Percentiles rank a stretch among this genome's conserved stretches.
Conservation (phyloP, 1,140 invertebrate species). For the Drosophila seguyi region DNA sequence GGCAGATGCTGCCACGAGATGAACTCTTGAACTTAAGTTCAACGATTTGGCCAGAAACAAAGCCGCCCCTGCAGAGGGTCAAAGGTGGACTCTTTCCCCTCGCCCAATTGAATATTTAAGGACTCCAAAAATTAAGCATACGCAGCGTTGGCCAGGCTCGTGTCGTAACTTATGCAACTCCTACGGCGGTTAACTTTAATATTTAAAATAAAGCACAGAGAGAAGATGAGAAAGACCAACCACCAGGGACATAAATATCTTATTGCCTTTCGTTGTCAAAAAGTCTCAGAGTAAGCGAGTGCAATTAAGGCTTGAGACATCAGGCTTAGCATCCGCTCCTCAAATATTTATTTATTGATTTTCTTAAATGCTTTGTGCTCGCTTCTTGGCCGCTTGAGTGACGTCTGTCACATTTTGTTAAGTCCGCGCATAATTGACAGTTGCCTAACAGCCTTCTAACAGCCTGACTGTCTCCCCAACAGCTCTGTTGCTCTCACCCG, state of each 20-base stretch:
- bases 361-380: slow-evolving; percentile 65
- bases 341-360: slow-evolving; percentile 76
- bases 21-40: slow-evolving; percentile 82
- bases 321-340: slow-evolving; percentile 47
- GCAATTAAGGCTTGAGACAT: slow-evolving; percentile 50
- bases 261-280: slow-evolving; percentile 46
- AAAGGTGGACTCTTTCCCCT: slow-evolving; percentile 12
- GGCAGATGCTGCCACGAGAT: slow-evolving; percentile 59
- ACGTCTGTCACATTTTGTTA: slow-evolving; percentile 69
- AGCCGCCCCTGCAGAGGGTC: slow-evolving; percentile 39
- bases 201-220: slow-evolving; percentile 42
- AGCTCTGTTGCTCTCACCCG: slow-evolving; percentile 19
- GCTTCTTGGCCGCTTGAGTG: slow-evolving; percentile 63
- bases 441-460: slow-evolving; percentile 10
- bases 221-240: background rate
- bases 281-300: slow-evolving; percentile 2
- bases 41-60: slow-evolving; percentile 61
- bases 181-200: slow-evolving; percentile 55
- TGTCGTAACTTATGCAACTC: slow-evolving; percentile 42
- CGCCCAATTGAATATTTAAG: slow-evolving; percentile 63
- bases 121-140: slow-evolving; percentile 60
- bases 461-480: slow-evolving; percentile 2
- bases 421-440: slow-evolving; percentile 51
- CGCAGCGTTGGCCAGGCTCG: slow-evolving; percentile 40
- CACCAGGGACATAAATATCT: slow-evolving; percentile 59